Conservation (phyloP, 1,140 invertebrate species). For the Eueides isabella region DNA sequence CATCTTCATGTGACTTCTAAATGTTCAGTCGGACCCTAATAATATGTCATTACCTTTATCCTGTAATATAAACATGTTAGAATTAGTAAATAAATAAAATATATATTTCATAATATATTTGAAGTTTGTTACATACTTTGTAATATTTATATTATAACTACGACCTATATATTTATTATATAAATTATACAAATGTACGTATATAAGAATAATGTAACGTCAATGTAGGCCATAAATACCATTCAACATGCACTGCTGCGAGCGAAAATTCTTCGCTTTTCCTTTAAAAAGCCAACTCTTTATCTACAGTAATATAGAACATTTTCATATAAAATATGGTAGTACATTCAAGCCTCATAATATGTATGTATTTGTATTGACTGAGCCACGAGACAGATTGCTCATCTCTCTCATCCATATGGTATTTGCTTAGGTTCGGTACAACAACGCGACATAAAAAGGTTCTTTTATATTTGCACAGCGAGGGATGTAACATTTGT, state of each 20-base stretch:
- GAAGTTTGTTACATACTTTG: no score
- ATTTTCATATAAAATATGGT: slow-evolving; percentile 39
- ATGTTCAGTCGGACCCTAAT: slow-evolving; percentile 30
- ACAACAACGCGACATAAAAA: slow-evolving; percentile 49
- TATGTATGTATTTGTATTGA: slow-evolving; percentile 44
- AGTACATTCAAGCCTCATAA: slow-evolving; percentile 29
- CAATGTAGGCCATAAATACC: slow-evolving; percentile 26
- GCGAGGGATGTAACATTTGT: slow-evolving; percentile 49
- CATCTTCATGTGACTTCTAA: slow-evolving; percentile 73
- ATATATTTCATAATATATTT: not conserved
- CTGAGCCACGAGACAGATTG: slow-evolving; percentile 43
- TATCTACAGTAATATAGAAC: slow-evolving; percentile 35
- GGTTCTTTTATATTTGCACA: slow-evolving; percentile 58
- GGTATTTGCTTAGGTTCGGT: slow-evolving; percentile 64
- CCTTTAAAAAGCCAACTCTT: slow-evolving; percentile 38
- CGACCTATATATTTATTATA: not conserved
- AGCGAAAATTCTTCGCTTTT: slow-evolving; percentile 36
- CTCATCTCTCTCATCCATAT: slow-evolving; percentile 47
- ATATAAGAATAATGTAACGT: not conserved
- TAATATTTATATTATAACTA: not conserved
- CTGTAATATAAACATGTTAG: not conserved
- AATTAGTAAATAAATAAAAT: not conserved
- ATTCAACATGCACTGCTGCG: slow-evolving; percentile 29
- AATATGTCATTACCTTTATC: not conserved
- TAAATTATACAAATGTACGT: not conserved